A percentile compares a stretch with the other conserved stretches of the same genome.
phyloP scores from a whole-genome alignment of 2,888 invertebrate species.

The Marronus borbonicus region DNA sequence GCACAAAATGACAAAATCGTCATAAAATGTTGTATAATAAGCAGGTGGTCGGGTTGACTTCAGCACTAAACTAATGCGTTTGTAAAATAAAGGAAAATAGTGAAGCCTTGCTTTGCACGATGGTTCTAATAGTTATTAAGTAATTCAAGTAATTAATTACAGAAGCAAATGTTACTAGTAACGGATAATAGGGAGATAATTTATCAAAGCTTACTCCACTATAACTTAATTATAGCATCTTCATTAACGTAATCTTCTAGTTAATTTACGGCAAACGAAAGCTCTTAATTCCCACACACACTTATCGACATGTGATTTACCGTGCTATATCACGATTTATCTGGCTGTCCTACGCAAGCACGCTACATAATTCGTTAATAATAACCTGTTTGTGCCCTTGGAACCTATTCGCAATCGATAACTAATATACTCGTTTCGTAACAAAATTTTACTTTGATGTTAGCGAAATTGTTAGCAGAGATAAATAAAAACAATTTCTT shows the following conservation, averaged over 20 bases:
- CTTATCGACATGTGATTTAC: slow-evolving; percentile 44
- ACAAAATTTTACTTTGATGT: slow-evolving; percentile 20
- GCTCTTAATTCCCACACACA: slow-evolving; percentile 42
- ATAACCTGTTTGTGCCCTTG: slow-evolving; percentile 11
- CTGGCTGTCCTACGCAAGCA: slow-evolving; percentile 22
- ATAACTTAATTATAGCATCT: slow-evolving; percentile 39
- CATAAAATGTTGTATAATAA: no score
- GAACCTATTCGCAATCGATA: slow-evolving; percentile 19
- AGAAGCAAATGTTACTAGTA: not conserved
- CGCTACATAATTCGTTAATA: slow-evolving; percentile 42
- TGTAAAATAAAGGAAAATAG: no score
- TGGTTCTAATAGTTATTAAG: no score
- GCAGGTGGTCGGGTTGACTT: no score
- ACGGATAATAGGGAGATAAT: slow-evolving; percentile 15
- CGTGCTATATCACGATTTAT: slow-evolving; percentile 28
- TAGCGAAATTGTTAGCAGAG: not conserved
- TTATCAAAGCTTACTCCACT: slow-evolving; percentile 20
- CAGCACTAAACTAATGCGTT: no score
- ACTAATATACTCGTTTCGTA: slow-evolving; percentile 8
- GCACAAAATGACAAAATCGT: no score
- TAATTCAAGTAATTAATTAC: not conserved
- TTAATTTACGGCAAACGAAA: slow-evolving; percentile 43
- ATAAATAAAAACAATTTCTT: not conserved
- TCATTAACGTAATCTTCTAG: slow-evolving; percentile 44
- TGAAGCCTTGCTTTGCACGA: no score